These are phyloP conservation scores for Nycteola revayana DNA, from an alignment of 2,888 invertebrate species.

Conservation along the genomic window DNA sequence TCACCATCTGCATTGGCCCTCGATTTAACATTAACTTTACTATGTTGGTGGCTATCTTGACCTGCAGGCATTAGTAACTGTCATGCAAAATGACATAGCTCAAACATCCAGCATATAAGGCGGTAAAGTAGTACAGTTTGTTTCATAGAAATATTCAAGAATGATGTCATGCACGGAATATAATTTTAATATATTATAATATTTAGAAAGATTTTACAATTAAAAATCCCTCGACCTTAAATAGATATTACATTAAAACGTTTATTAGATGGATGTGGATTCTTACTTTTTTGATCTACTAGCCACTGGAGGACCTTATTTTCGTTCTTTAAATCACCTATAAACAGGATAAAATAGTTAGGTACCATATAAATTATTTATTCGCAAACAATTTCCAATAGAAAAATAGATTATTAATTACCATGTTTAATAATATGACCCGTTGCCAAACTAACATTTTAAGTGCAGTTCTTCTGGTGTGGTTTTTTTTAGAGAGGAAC, in stretches of 20 bases:
- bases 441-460: no score
- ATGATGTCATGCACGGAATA: slow-evolving; percentile 80
- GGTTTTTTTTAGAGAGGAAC: no score
- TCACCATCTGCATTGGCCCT: slow-evolving; percentile 79
- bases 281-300: slow-evolving; percentile 97
- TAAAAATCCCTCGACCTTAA: slow-evolving; percentile 29
- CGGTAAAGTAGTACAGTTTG: slow-evolving; percentile 59
- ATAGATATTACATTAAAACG: slow-evolving; percentile 40
- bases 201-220: slow-evolving; percentile 32
- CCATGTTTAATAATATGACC: no score
- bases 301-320: slow-evolving; percentile 98
- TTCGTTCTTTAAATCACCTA: slow-evolving; percentile 97
- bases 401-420: no score
- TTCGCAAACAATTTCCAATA: no score
- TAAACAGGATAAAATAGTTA: slow-evolving; percentile 73
- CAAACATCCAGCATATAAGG: slow-evolving; percentile 79
- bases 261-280: slow-evolving; percentile 81
- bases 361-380: slow-evolving; percentile 15
- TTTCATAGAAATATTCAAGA: slow-evolving; percentile 54
- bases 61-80: slow-evolving; percentile 84
- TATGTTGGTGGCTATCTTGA: slow-evolving; percentile 78
- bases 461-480: no score
- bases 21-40: slow-evolving; percentile 72
- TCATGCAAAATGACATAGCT: slow-evolving; percentile 83
- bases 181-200: slow-evolving; percentile 51